Evolutionary conservation across 2,888 invertebrate species (phyloP), one percentile per base, ranked within the genome.

Genomic region (Buathra laborator): DNA sequence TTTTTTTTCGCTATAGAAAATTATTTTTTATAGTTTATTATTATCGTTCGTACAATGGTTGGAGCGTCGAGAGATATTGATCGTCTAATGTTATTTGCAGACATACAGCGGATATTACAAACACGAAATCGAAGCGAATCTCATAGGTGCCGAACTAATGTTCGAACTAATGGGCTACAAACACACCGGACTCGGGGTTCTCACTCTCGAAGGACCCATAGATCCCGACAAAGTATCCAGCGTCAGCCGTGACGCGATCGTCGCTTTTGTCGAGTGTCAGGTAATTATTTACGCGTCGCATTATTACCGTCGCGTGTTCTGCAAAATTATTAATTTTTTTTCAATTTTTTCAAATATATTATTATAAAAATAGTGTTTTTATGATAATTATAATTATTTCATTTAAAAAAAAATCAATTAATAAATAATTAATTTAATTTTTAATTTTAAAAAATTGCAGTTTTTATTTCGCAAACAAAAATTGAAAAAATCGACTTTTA

Each of bases 261-360:
- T 97, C 43, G 98, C 98, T 24, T 97, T 97, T 93, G 97, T 97
- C 64, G 98, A 98, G 94, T 98, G 98, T 91, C 97, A 98, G 95
- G 97, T 97, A 93, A 88, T 88, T n/a, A 3, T 51, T 24, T 37
- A 9, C 0, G 37, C 37, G 37, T 37, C 37, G 37, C 37, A 37
- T 7, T 0, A 9, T 6, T 1, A 2, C 24, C 24, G 24, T 6
- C 37, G 37, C 37, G 37, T 37, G 1, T 37, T 7, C 1, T 37
- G 3, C 0, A 1, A 37, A 37, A 7, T 37, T 5, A 37, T 46
- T 66, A 5, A n/a, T 37, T 37, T 9, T 37, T 32, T 37, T 37
- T 37, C 7, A 37, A 7, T 37, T 37, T 1, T 37, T 9, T 0
- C 2, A 37, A 37, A 37, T 24, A 24, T 24, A 24, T 19, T 19